These are phyloP conservation scores for Phortica okadai DNA, from an alignment of 2,888 invertebrate species.

Conservation along the genomic window DNA sequence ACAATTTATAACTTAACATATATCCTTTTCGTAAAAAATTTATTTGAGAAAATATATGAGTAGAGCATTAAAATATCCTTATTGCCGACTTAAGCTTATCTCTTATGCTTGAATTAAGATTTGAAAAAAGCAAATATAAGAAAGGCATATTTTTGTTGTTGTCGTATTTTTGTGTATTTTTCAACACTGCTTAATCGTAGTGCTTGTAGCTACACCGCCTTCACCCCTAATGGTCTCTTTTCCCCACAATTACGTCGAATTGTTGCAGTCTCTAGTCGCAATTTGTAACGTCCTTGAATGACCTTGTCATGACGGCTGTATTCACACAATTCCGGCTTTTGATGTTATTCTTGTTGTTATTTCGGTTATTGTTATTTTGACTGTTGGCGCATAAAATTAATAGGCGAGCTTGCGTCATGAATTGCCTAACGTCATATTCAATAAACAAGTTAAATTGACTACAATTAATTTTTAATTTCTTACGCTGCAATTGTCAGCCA, in stretches of 20 bases:
- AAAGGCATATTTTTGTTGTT: too few relatives aligned
- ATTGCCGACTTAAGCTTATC: too few relatives aligned
- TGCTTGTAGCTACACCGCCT: neutral
- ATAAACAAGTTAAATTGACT: constrained; percentile 18
- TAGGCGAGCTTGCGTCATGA: neutral
- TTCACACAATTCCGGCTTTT: neutral
- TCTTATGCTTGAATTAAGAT: too few relatives aligned
- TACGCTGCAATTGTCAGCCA: constrained; percentile 8
- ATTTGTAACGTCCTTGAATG: constrained; percentile 17
- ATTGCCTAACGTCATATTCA: neutral
- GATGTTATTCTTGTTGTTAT: constrained; percentile 5
- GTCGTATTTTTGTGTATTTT: neutral
- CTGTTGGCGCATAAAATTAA: constrained; percentile 1
- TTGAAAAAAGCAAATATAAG: too few relatives aligned
- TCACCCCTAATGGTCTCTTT: neutral
- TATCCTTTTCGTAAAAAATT: too few relatives aligned
- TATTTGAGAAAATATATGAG: too few relatives aligned
- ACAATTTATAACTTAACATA: too few relatives aligned
- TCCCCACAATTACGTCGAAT: too few relatives aligned
- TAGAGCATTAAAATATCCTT: too few relatives aligned
- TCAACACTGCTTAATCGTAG: constrained; percentile 10
- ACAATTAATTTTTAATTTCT: constrained; percentile 27
- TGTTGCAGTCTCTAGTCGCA: neutral
- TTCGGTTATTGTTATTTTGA: neutral
- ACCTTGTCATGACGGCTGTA: constrained; percentile 2